A percentile compares a stretch with the other conserved stretches of the same genome.
Conservation (phyloP, 2,797 vertebrate species). For the Botia kubotai region DNA sequence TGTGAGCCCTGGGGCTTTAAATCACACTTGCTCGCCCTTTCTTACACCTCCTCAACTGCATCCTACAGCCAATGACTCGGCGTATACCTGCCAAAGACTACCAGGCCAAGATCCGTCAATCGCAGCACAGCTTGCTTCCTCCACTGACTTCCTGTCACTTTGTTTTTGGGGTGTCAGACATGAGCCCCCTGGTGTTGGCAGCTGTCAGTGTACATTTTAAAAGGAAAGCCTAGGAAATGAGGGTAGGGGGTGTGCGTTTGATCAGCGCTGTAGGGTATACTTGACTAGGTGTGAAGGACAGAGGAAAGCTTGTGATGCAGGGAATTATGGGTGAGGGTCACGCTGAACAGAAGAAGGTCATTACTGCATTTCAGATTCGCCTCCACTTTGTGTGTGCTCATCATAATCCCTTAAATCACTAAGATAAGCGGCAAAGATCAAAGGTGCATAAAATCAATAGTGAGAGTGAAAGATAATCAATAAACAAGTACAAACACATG, state of each 20-base stretch:
- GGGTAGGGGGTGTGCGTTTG: not conserved
- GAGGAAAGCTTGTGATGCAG: not conserved
- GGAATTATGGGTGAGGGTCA: slow-evolving; percentile 12
- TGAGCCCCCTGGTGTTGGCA: slow-evolving; percentile 15
- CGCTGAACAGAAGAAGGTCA: not conserved
- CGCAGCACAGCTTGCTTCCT: slow-evolving; percentile 12
- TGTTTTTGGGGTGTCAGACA: slow-evolving; percentile 32
- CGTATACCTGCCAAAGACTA: not conserved
- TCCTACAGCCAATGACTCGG: slow-evolving; percentile 33
- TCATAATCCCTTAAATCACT: slow-evolving; percentile 40
- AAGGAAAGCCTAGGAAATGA: not conserved
- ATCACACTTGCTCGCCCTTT: slow-evolving; percentile 7
- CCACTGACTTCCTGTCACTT: slow-evolving; percentile 27
- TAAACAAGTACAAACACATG: slow-evolving; percentile 24
- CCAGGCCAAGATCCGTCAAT: slow-evolving; percentile 39
- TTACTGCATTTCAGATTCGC: not conserved
- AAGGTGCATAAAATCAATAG: slow-evolving; percentile 35
- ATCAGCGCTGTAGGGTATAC: slow-evolving; percentile 25
- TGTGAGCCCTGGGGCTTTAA: slow-evolving; percentile 15
- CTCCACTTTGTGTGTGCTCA: slow-evolving; percentile 11
- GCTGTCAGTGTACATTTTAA: slow-evolving; percentile 31
- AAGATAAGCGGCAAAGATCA: slow-evolving; percentile 37
- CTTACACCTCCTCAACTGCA: not conserved
- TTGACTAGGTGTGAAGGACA: slow-evolving; percentile 28
- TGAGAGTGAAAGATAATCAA: slow-evolving; percentile 35